Percentiles rank a stretch among this genome's conserved stretches.
These are phyloP conservation scores for Hyperopisus bebe DNA, from an alignment of 2,113 vertebrate species.

Conservation along the genomic window DNA sequence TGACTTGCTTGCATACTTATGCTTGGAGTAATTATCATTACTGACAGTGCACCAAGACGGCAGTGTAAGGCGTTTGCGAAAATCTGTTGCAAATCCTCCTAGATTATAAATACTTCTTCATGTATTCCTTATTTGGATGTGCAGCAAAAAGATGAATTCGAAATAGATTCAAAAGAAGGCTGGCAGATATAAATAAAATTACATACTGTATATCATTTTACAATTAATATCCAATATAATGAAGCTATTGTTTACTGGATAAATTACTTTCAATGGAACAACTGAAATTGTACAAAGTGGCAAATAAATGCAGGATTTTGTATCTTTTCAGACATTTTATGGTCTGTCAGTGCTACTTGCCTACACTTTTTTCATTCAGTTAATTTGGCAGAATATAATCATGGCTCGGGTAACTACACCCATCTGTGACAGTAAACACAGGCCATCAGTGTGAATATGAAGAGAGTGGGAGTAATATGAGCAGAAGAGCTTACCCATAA, in stretches of 20 bases:
- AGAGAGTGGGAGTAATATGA: not conserved
- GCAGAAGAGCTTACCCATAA: not conserved
- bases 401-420: not conserved
- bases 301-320: not conserved
- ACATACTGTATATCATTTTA: not conserved
- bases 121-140: not conserved
- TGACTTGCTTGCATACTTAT: not conserved
- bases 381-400: not conserved
- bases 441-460: not conserved
- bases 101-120: not conserved
- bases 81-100: not conserved
- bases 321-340: not conserved
- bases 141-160: not conserved
- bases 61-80: not conserved
- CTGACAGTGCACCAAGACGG: not conserved
- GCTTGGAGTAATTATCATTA: not conserved
- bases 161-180: not conserved
- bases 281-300: not conserved
- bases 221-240: not conserved
- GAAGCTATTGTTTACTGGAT: not conserved
- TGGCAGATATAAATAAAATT: not conserved
- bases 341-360: not conserved
- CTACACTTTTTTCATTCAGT: not conserved
- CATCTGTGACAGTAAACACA: not conserved
- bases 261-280: not conserved